These are phyloP conservation scores for Fragum whitleyi DNA, from an alignment of 2,888 invertebrate genomes.

Conservation along the genomic window DNA sequence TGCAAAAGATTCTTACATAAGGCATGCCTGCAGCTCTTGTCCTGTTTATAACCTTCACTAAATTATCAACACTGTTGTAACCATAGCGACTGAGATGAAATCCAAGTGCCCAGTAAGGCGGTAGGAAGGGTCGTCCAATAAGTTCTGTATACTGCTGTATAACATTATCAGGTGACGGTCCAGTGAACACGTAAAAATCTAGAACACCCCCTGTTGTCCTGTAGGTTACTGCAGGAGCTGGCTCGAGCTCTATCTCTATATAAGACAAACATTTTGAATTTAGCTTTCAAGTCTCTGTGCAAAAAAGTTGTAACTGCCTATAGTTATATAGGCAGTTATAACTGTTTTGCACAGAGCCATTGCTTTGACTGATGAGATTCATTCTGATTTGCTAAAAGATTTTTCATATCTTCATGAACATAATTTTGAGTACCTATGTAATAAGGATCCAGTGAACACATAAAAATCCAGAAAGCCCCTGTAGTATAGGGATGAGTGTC, in stretches of 20 bases:
- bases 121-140: conserved; percentile 78
- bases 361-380: too few species aligned
- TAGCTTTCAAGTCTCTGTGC: too few species aligned
- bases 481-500: too few species aligned
- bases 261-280: too few species aligned
- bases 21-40: conserved; percentile 73
- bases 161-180: conserved; percentile 89
- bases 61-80: conserved; percentile 66
- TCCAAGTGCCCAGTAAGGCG: conserved; percentile 92
- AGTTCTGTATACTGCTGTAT: conserved; percentile 81
- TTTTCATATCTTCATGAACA: too few species aligned
- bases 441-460: too few species aligned
- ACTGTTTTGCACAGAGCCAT: too few species aligned
- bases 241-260: conserved; percentile 84
- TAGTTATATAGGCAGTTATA: too few species aligned
- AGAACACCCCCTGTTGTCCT: conserved; percentile 92
- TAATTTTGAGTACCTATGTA: too few species aligned
- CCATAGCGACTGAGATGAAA: conserved; percentile 92
- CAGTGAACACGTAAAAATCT: conserved; percentile 91
- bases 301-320: too few species aligned
- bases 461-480: too few species aligned
- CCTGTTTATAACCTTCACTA: conserved; percentile 70
- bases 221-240: conserved; percentile 92
- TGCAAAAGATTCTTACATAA: conserved; percentile 59
- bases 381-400: too few species aligned